phyloP scores from a whole-genome alignment of 1,140 invertebrate genomes.

The Ips nitidus region DNA sequence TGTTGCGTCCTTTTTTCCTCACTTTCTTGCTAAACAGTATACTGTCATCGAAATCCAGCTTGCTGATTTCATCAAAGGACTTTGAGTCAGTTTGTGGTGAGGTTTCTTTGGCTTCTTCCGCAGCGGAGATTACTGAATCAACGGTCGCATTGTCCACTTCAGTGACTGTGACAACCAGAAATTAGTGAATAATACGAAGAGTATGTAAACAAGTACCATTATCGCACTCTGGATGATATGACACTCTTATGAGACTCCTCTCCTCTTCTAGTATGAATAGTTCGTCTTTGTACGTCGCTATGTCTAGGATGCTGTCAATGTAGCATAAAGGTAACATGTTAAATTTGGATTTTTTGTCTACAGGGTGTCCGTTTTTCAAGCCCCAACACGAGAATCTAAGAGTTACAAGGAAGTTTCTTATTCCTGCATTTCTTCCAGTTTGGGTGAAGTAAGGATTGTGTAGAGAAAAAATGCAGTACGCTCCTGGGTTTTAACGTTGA shows the following conservation, averaged over 20 bases:
- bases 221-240: slow-evolving; percentile 57
- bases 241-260: slow-evolving; percentile 66
- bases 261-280: slow-evolving; percentile 76
- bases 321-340: too few species aligned
- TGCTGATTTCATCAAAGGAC: slow-evolving; percentile 55
- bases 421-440: too few species aligned
- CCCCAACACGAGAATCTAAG: too few species aligned
- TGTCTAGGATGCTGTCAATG: slow-evolving; percentile 54
- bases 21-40: slow-evolving; percentile 55
- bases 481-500: too few species aligned
- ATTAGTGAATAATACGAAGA: not conserved
- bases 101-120: slow-evolving; percentile 59
- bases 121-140: slow-evolving; percentile 49
- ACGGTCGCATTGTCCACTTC: not conserved
- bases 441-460: too few species aligned
- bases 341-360: too few species aligned
- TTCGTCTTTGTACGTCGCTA: slow-evolving; percentile 73
- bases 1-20: slow-evolving; percentile 44
- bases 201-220: not conserved
- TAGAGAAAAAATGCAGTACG: too few species aligned
- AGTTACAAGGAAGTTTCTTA: too few species aligned
- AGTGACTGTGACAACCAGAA: not conserved
- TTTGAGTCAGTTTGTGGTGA: slow-evolving; percentile 47
- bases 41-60: slow-evolving; percentile 60
- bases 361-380: too few species aligned